phyloP scores from a whole-genome alignment of 2,888 invertebrate genomes.

The Cataglyphis rosenhaueri region DNA sequence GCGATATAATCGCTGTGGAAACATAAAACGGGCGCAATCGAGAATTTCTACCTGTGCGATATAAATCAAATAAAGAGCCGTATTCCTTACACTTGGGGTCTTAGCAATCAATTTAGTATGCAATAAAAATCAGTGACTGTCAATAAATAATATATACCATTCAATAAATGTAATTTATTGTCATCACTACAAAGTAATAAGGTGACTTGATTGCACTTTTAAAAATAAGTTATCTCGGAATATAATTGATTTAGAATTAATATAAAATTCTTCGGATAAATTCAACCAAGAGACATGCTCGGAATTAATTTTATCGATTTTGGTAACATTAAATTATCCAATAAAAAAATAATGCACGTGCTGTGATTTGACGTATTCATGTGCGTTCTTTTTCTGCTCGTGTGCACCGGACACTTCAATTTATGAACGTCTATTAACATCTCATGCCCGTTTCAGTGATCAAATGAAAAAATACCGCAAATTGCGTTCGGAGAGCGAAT shows the following conservation, averaged over 20 bases:
- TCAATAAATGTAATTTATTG: neutral
- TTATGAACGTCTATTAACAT: neutral
- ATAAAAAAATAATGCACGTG: neutral
- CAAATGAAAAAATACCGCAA: neutral
- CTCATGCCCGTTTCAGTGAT: neutral
- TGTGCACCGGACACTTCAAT: neutral
- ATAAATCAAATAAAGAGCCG: neutral
- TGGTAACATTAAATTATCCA: neutral
- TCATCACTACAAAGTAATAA: neutral
- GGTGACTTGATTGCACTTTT: neutral
- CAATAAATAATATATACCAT: neutral
- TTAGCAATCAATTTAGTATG: neutral
- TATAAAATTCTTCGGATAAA: neutral
- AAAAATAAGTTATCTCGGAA: neutral
- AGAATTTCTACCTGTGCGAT: neutral
- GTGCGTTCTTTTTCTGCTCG: neutral
- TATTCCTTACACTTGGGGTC: neutral
- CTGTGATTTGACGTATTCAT: neutral
- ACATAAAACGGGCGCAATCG: neutral
- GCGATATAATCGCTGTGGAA: neutral
- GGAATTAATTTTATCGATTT: neutral
- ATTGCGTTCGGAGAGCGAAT: neutral
- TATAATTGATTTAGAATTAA: neutral
- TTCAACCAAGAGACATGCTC: neutral
- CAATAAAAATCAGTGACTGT: neutral